These are phyloP conservation scores for Hestina assimilis DNA, from an alignment of 1,140 invertebrate genomes.

Conservation along the genomic window DNA sequence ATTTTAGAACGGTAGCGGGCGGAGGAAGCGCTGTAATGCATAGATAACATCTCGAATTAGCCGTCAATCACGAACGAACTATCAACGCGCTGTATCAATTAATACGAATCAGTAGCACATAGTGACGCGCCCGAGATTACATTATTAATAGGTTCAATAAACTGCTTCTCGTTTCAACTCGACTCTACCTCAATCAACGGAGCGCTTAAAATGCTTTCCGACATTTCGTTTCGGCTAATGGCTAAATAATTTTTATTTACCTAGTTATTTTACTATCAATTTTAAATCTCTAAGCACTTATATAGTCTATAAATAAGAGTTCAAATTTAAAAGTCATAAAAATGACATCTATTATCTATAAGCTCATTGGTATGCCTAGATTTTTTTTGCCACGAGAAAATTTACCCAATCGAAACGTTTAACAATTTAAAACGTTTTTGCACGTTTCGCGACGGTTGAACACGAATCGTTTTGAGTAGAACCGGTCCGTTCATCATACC, in stretches of 20 bases:
- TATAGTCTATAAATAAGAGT: too few species aligned
- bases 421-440: conserved; percentile 9
- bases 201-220: background rate
- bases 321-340: too few species aligned
- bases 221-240: background rate
- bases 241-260: background rate
- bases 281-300: too few species aligned
- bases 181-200: background rate
- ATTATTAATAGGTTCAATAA: conserved; percentile 67
- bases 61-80: conserved; percentile 67
- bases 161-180: conserved; percentile 40
- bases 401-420: background rate
- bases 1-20: conserved; percentile 30
- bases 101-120: conserved; percentile 69
- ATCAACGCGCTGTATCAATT: conserved; percentile 73
- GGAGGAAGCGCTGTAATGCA: conserved; percentile 54
- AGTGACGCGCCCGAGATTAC: conserved; percentile 54
- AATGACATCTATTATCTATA: too few species aligned
- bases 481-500: conserved; percentile 55
- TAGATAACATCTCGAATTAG: conserved; percentile 70
- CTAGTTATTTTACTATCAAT: too few species aligned
- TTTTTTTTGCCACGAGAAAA: too few species aligned
- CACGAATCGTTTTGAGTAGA: conserved; percentile 22
- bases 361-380: too few species aligned
- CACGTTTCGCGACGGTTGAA: conserved; percentile 8